A percentile compares a stretch with the other conserved stretches of the same genome.
These are phyloP conservation scores for Callospermophilus lateralis DNA, from an alignment of 2,113 vertebrate genomes.

Conservation along the genomic window DNA sequence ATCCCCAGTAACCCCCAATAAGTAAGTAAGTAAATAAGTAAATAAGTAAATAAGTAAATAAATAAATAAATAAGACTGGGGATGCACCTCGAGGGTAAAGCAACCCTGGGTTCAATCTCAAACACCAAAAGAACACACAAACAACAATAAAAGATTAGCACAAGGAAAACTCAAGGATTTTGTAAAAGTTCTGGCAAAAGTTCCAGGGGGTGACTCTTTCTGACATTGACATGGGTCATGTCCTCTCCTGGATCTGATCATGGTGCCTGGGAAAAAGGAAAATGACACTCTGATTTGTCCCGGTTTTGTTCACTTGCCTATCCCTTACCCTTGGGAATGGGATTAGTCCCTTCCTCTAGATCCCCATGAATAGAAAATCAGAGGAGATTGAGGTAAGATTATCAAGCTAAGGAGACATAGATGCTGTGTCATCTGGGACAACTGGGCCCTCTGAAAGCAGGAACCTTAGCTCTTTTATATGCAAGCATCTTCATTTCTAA, in stretches of 20 bases:
- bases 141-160: not conserved
- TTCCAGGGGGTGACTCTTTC: not conserved
- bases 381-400: not conserved
- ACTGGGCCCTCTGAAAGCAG: accelerated
- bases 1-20: too few relatives aligned
- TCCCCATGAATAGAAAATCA: not conserved
- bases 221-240: not conserved
- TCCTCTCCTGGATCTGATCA: not conserved
- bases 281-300: not conserved
- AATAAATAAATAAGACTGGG: too few relatives aligned
- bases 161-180: not conserved
- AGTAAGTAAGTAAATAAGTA: too few relatives aligned
- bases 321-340: not conserved
- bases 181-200: not conserved
- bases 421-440: not conserved
- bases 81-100: too few relatives aligned
- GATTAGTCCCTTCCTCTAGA: not conserved
- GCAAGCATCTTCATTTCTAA: not conserved
- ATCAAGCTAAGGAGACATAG: not conserved
- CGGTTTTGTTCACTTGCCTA: not conserved
- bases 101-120: too few relatives aligned
- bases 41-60: too few relatives aligned
- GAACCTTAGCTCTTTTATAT: not conserved
- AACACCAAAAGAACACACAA: not conserved
- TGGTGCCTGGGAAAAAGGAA: not conserved